Base-by-base conservation (phyloP, 1,140 invertebrate genomes). In the Dendroctonus ponderosae region DNA sequence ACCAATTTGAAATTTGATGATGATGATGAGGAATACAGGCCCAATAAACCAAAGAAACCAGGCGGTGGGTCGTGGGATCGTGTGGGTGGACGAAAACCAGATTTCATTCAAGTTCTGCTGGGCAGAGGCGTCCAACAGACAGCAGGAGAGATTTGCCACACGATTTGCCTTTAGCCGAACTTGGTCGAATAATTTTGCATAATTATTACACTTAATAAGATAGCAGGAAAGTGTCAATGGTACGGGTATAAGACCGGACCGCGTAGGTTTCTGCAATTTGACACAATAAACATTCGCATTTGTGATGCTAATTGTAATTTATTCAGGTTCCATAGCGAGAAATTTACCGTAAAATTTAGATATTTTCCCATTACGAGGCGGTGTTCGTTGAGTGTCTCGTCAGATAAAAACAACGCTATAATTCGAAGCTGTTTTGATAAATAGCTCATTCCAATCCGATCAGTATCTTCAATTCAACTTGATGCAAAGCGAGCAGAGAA, bases 121-220 rank as follows among this genome's bases (percentile, higher is more conserved):
- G 39, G 60, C 60, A 59, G 57, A 52, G 60, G 50, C 60, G 60
- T 62, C 44, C 60, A 42, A 46, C 57, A 54, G 65, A 61, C 50
- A 67, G 14, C 56, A 26, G 44, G 53, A 64, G 53, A 58, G 62
- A 65, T 65, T 65, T 61, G 65, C 58, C 65, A 61, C 64, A 59
- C 64, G 62, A 64, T 64, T 64, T 64, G 52, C 52, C 62, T 64
- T 64, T 66, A 66, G 40, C 64, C 64, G 64, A 66, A 66, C 64
- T 61, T 67, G 65, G 65, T 67, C 65, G 65, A 50, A 67, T 67
- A 67, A 61, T 67, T 68, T 68, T 62, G 60, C 60, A 68, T 68
- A 68, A 68, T 68, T 68, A 68, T 68, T 62, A 43, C 59, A 56
- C 50, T 67, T 67, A 67, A 67, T 67, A 61, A 63, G 61, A 67